Conservation (phyloP, 2,888 invertebrate genomes). For the Harpalus rubripes region DNA sequence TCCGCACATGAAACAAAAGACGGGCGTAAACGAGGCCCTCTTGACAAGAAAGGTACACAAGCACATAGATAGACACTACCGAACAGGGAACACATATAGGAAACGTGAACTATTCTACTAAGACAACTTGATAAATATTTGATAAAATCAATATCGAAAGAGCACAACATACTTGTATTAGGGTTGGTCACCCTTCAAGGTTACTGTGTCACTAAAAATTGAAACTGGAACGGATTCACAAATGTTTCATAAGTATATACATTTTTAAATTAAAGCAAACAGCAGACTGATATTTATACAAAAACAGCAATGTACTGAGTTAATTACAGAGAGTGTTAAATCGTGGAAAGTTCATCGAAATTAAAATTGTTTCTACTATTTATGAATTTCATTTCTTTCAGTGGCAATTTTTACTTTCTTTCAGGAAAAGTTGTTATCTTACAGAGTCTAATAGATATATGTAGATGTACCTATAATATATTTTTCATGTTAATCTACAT, state of each 20-base stretch:
- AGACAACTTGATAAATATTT: conserved; percentile 29
- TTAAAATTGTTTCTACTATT: too few species aligned
- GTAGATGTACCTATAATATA: too few species aligned
- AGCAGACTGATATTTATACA: too few species aligned
- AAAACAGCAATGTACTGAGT: too few species aligned
- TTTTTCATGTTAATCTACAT: too few species aligned
- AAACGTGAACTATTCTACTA: background rate
- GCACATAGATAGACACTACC: conserved; percentile 13
- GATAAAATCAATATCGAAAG: conserved; percentile 31
- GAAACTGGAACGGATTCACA: background rate
- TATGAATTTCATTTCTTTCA: too few species aligned
- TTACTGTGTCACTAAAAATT: conserved; percentile 7
- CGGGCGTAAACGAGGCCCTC: background rate
- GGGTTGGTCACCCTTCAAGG: conserved; percentile 27
- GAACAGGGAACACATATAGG: too few species aligned
- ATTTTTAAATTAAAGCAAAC: background rate
- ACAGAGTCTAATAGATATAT: too few species aligned
- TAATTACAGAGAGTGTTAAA: too few species aligned
- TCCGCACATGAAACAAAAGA: conserved; percentile 32
- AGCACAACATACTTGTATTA: background rate
- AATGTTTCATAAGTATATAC: background rate
- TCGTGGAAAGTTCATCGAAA: too few species aligned
- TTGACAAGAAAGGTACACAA: background rate
- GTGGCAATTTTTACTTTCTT: too few species aligned
- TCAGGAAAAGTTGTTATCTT: too few species aligned